These are phyloP conservation scores for Cenopis cana DNA, from an alignment of 2,888 invertebrate genomes.

Conservation along the genomic window DNA sequence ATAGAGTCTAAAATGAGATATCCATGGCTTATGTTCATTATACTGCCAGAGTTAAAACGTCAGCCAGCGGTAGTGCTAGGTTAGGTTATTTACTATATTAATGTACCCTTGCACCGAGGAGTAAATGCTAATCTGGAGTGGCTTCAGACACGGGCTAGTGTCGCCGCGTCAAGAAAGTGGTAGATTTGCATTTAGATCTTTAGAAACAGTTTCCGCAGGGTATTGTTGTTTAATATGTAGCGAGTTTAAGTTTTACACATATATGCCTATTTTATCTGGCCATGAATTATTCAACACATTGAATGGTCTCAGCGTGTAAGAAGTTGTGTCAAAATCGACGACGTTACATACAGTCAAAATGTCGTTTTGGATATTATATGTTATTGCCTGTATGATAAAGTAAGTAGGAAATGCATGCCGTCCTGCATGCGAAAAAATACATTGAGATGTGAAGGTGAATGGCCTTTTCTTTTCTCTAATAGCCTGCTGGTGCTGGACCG, in stretches of 20 bases:
- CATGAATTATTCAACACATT: too few species aligned
- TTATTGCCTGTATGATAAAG: not conserved
- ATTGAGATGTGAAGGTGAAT: too few species aligned
- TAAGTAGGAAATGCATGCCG: not conserved
- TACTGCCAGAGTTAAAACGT: not conserved
- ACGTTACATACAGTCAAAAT: too few species aligned
- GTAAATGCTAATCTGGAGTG: slow-evolving; percentile 18
- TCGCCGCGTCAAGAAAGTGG: not conserved
- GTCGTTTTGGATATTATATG: too few species aligned
- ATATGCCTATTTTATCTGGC: too few species aligned
- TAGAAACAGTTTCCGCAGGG: not conserved
- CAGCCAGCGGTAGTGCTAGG: not conserved
- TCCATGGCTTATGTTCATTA: too few species aligned
- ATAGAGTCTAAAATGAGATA: too few species aligned
- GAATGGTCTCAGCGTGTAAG: too few species aligned
- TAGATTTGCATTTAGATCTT: slow-evolving; percentile 25
- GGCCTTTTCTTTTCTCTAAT: too few species aligned
- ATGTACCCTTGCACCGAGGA: not conserved
- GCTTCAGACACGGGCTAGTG: slow-evolving; percentile 14
- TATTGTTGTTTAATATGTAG: not conserved
- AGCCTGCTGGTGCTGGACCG: not conserved
- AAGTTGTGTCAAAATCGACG: too few species aligned
- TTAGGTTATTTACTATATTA: slow-evolving; percentile 10
- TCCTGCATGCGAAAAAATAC: not conserved
- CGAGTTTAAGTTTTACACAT: not conserved